Conservation (phyloP, 2,113 vertebrate species). For the Copsychus sechellarum region DNA sequence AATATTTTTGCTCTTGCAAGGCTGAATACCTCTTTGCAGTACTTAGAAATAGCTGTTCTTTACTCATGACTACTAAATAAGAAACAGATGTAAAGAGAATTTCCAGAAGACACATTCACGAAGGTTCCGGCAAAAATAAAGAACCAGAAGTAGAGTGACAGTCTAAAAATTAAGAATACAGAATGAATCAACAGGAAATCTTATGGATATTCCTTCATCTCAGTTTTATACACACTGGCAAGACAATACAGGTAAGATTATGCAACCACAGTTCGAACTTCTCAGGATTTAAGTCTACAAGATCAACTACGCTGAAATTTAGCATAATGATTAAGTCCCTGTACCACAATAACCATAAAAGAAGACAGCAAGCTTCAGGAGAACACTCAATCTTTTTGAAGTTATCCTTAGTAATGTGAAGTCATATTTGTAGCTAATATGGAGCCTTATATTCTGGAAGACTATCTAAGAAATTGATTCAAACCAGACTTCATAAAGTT, state of each 20-base stretch:
- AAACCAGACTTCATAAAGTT: slow-evolving; percentile 46
- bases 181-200: background rate
- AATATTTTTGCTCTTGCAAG: slow-evolving; percentile 29
- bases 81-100: slow-evolving; percentile 33
- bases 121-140: background rate
- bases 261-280: background rate
- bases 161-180: background rate
- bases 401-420: background rate
- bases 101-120: background rate
- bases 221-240: background rate
- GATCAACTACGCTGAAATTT: background rate
- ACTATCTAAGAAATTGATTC: slow-evolving; percentile 39
- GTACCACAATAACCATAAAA: background rate
- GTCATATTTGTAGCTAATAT: background rate
- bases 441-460: slow-evolving; percentile 14
- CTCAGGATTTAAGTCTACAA: background rate
- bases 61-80: slow-evolving; percentile 38
- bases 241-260: background rate
- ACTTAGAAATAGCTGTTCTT: background rate
- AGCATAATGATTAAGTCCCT: background rate
- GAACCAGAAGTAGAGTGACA: background rate
- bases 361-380: background rate
- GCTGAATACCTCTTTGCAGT: background rate
- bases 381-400: background rate
- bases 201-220: background rate